A percentile compares a stretch with the other conserved stretches of the same genome.
Conservation (phyloP, 2,113 vertebrate species). For the Aramus guarauna region DNA sequence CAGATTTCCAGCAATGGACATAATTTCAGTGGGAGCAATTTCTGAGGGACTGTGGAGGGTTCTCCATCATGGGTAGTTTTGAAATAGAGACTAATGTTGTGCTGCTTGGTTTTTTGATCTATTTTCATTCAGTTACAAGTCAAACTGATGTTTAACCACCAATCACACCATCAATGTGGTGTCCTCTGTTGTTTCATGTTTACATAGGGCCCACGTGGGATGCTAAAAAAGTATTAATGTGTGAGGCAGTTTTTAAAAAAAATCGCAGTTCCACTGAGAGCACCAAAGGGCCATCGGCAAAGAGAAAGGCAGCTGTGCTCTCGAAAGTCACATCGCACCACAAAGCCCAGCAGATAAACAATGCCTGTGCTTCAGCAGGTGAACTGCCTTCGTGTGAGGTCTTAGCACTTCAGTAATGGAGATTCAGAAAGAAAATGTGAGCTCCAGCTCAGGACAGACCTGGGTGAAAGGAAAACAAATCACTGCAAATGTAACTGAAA, state of each 20-base stretch:
- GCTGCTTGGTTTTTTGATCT: background rate
- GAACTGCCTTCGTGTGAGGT: background rate
- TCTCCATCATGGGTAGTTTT: background rate
- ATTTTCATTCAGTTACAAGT: background rate
- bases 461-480: background rate
- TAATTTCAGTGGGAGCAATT: background rate
- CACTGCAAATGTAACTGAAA: background rate
- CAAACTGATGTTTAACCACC: background rate
- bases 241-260: background rate
- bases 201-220: rapidly evolving
- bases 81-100: background rate
- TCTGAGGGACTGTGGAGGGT: background rate
- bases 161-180: rapidly evolving
- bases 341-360: background rate
- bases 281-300: background rate
- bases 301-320: background rate
- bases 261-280: background rate
- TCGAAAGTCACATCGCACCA: background rate
- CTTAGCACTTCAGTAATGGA: background rate
- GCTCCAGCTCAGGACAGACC: background rate
- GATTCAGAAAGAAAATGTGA: background rate
- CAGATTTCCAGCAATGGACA: background rate
- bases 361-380: background rate
- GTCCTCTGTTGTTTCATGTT: background rate
- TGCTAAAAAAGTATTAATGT: background rate